Percentiles rank a stretch among this genome's conserved stretches.
Evolutionary conservation across 1,140 invertebrate species (phyloP).

Genomic region (Belonocnema kinseyi): DNA sequence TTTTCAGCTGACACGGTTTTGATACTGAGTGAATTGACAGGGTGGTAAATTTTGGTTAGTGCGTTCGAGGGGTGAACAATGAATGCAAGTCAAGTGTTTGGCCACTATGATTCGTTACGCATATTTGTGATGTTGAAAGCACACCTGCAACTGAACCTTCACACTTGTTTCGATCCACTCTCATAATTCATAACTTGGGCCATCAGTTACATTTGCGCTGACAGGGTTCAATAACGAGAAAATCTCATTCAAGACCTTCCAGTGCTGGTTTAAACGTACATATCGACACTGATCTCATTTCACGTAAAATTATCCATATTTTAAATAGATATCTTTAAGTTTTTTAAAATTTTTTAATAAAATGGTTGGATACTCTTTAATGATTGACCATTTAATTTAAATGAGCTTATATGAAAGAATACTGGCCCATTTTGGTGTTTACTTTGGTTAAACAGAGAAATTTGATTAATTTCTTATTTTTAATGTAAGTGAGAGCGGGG

Average conservation of each 20-base stretch:
- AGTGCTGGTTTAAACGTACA: neutral
- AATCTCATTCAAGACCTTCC: slow-evolving; percentile 43
- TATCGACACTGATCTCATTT: no score
- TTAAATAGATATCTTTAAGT: no score
- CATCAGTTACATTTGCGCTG: slow-evolving; percentile 33
- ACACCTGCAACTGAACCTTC: slow-evolving; percentile 9
- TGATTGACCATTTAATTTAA: no score
- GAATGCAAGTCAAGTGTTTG: slow-evolving; percentile 25
- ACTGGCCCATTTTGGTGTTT: no score
- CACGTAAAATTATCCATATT: neutral
- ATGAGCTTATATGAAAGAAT: no score
- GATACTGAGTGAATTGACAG: slow-evolving; percentile 8
- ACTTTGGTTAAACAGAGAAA: no score
- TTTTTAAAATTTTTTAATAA: no score
- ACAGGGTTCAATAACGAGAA: slow-evolving; percentile 44
- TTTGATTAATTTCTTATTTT: no score
- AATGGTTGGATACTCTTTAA: no score
- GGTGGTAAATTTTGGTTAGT: slow-evolving; percentile 18
- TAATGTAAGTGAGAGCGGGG: no score
- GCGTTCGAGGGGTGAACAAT: neutral
- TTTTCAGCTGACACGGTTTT: slow-evolving; percentile 4
- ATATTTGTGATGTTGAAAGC: slow-evolving; percentile 15
- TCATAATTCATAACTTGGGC: slow-evolving; percentile 50
- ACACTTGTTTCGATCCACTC: slow-evolving; percentile 33
- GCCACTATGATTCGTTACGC: slow-evolving; percentile 13